phyloP scores from a whole-genome alignment of 1,140 invertebrate species.

The Antheraea mylitta region DNA sequence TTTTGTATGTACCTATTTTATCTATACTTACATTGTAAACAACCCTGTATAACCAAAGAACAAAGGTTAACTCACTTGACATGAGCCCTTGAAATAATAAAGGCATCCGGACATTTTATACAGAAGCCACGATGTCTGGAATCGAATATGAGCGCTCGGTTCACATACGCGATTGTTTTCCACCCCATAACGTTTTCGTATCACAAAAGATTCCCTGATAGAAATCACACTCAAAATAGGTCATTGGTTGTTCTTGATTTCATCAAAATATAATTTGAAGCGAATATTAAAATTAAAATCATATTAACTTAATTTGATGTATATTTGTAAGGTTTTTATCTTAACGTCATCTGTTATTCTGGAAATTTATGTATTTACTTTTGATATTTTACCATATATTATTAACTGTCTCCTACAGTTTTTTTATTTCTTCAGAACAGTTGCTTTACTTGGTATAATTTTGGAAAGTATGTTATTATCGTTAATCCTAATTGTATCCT shows the following conservation, averaged over 20 bases:
- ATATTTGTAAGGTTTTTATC: too few relatives aligned
- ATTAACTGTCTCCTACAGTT: too few relatives aligned
- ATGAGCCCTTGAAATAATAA: slow-evolving; percentile 63
- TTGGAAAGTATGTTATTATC: too few relatives aligned
- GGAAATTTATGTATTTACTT: too few relatives aligned
- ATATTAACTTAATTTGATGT: too few relatives aligned
- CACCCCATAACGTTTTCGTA: slow-evolving; percentile 38
- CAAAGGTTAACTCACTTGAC: slow-evolving; percentile 53
- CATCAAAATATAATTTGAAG: not conserved
- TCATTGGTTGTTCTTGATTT: slow-evolving; percentile 37
- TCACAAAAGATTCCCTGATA: slow-evolving; percentile 59
- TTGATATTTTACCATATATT: too few relatives aligned
- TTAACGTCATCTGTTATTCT: too few relatives aligned
- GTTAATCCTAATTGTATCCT: too few relatives aligned
- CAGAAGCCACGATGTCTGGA: slow-evolving; percentile 38
- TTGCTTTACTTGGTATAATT: too few relatives aligned
- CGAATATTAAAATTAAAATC: not conserved
- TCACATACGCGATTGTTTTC: slow-evolving; percentile 50
- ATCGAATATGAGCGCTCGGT: slow-evolving; percentile 37
- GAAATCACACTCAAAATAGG: slow-evolving; percentile 47
- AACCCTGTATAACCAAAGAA: slow-evolving; percentile 42
- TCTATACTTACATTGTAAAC: not conserved
- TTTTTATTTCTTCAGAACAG: too few relatives aligned
- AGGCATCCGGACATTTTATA: slow-evolving; percentile 51
- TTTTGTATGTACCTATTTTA: slow-evolving; percentile 7